Evolutionary conservation across 35 echinoderm and acorn worm genomes (phyloP).

Genomic region (Lytechinus pictus): DNA sequence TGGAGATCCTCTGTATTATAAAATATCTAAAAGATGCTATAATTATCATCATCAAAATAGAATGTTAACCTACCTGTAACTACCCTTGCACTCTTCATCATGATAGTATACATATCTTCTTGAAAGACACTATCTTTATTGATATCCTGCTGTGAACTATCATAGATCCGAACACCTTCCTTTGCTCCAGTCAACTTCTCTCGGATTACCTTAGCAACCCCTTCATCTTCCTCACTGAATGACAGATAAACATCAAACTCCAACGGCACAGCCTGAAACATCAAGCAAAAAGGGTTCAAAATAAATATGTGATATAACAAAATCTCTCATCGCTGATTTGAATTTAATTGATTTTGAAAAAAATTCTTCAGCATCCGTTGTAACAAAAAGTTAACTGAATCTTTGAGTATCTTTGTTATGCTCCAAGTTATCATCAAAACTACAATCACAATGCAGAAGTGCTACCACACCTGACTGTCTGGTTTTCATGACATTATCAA

Average conservation of each 20-base stretch:
- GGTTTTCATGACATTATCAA: too few relatives aligned
- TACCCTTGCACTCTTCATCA: constrained; percentile 69
- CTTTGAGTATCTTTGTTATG: too few relatives aligned
- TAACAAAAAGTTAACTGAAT: too few relatives aligned
- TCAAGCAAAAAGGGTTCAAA: neutral
- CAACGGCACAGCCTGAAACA: constrained; percentile 75
- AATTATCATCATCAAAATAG: neutral
- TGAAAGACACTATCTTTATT: constrained; percentile 69
- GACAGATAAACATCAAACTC: constrained; percentile 97
- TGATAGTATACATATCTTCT: constrained; percentile 61
- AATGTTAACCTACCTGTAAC: constrained; percentile 40
- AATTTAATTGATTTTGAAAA: too few relatives aligned
- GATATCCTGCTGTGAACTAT: constrained; percentile 63
- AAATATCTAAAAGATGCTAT: too few relatives aligned
- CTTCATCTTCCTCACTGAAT: constrained; percentile 75
- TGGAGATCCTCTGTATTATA: too few relatives aligned
- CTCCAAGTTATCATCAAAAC: too few relatives aligned
- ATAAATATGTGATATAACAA: too few relatives aligned
- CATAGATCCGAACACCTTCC: constrained; percentile 86
- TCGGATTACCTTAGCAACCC: constrained; percentile 48
- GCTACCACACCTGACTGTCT: too few relatives aligned
- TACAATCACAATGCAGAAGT: too few relatives aligned
- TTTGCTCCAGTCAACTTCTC: constrained; percentile 71
- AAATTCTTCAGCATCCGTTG: too few relatives aligned
- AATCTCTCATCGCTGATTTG: too few relatives aligned